Evolutionary conservation across 2,797 vertebrate species (phyloP).

Genomic region (Spheniscus humboldti): DNA sequence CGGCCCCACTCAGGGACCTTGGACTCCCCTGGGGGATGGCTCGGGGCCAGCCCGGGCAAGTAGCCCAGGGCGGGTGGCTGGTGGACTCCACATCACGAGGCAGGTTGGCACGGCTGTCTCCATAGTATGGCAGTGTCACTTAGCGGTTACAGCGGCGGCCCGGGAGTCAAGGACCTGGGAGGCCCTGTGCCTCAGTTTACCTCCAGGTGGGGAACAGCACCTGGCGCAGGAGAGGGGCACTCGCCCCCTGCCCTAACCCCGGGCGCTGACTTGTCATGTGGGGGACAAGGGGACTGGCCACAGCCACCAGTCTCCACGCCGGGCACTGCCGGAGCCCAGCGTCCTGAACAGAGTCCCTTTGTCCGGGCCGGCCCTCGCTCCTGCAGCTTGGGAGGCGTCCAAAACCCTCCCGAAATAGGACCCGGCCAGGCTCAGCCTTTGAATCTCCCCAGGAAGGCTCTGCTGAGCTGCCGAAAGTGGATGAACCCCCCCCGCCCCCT

Average conservation of each 20-base stretch:
- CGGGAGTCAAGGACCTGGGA: neutral
- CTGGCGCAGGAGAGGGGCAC: fast-evolving
- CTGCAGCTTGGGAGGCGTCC: neutral
- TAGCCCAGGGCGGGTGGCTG: slow-evolving; percentile 32
- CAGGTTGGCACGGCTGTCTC: neutral
- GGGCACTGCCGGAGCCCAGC: neutral
- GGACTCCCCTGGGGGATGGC: slow-evolving; percentile 7
- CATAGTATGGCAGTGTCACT: neutral
- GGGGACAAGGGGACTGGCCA: neutral
- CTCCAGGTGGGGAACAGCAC: neutral
- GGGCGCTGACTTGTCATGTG: fast-evolving
- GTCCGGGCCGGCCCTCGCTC: neutral
- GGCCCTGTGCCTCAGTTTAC: neutral
- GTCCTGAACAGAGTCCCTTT: neutral
- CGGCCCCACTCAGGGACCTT: neutral
- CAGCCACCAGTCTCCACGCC: neutral
- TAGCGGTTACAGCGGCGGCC: neutral
- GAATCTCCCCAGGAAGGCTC: neutral
- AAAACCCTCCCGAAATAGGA: slow-evolving; percentile 18
- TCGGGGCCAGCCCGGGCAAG: neutral
- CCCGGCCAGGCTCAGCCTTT: neutral
- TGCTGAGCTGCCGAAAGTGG: neutral
- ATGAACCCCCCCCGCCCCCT: fast-evolving
- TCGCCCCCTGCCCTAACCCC: fast-evolving
- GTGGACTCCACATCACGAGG: slow-evolving; percentile 26